These are phyloP conservation scores for Ecdyonurus torrentis DNA, from an alignment of 2,888 invertebrate species.

Conservation along the genomic window DNA sequence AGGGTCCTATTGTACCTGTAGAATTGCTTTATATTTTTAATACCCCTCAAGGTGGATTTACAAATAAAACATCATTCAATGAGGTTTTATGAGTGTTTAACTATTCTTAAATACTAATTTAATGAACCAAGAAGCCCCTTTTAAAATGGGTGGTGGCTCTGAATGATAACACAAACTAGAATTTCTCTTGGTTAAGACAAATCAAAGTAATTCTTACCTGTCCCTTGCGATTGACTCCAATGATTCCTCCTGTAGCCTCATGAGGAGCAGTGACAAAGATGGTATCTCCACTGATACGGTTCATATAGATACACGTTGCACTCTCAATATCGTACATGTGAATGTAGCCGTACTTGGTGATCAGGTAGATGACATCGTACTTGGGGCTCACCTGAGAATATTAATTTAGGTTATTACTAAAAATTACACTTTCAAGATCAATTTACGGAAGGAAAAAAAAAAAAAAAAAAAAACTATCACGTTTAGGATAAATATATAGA, in stretches of 20 bases:
- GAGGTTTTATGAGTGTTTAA: no score
- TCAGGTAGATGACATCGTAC: conserved; percentile 93
- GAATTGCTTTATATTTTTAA: no score
- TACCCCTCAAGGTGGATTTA: no score
- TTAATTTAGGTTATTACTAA: no score
- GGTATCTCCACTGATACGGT: conserved; percentile 94
- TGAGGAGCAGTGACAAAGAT: conserved; percentile 97
- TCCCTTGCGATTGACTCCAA: conserved; percentile 58
- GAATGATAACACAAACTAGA: not conserved
- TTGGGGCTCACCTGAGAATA: conserved; percentile 60
- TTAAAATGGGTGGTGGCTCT: not conserved
- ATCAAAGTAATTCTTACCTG: conserved; percentile 26
- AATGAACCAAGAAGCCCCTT: not conserved
- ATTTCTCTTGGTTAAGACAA: not conserved
- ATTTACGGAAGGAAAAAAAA: no score
- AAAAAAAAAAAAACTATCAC: no score
- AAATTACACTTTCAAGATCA: no score
- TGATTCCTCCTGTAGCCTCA: conserved; percentile 87
- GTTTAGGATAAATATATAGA: no score
- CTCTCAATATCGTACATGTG: conserved; percentile 97
- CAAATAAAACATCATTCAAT: no score
- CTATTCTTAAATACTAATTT: no score
- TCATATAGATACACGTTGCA: conserved; percentile 96
- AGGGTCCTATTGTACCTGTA: no score
- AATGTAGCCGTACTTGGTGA: conserved; percentile 97